Base-by-base conservation (phyloP, 1,140 invertebrate genomes). In the Drosophila navojoa region DNA sequence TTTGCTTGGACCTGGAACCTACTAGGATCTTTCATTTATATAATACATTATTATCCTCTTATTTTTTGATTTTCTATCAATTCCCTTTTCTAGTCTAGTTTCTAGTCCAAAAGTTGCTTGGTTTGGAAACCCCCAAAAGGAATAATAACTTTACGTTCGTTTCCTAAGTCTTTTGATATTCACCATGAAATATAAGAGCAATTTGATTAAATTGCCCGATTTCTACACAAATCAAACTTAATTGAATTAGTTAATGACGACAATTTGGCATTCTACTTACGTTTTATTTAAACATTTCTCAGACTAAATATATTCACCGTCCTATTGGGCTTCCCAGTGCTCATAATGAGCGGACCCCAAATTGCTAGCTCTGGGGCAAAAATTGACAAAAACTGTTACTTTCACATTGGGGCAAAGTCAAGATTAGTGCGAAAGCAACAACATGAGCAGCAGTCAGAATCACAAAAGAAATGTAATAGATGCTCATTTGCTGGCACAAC, bases 381-480 rank as follows among this genome's bases (percentile, higher is more conserved):
- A 52, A 42, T 49, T 58, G 67, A 62, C 50, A 60, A 38, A 84
- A 85, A 85, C 81, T 85, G 77, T 85, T 85, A 85, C 81, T 85
- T 85, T 85, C 77, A 85, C 81, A 80, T 77, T 71, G 53, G 60
- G 73, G 67, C 77, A 81, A 61, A 66, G 68, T 62, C 63, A 61
- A 85, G 81, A 82, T 82, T 79, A 84, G 47, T 67, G 60, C 45
- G 61, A 68, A 68, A 74, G 15, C 76, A 60, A 45, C 50, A 64
- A 35, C 32, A 35, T 27, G 45, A 50, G 38, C 11, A 35, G 38
- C 54, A 53, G 38, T 11, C 67, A 75, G 72, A 67, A 64, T 38
- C 64, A 80, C 71, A 85, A 84, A 67, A 74, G 81, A 80, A 86
- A 67, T 75, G 81, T 81, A 85, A 85, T 85, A 80, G 81, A 86